Base-by-base conservation (phyloP, 2,113 vertebrate genomes). In the Erythrolamprus reginae region DNA sequence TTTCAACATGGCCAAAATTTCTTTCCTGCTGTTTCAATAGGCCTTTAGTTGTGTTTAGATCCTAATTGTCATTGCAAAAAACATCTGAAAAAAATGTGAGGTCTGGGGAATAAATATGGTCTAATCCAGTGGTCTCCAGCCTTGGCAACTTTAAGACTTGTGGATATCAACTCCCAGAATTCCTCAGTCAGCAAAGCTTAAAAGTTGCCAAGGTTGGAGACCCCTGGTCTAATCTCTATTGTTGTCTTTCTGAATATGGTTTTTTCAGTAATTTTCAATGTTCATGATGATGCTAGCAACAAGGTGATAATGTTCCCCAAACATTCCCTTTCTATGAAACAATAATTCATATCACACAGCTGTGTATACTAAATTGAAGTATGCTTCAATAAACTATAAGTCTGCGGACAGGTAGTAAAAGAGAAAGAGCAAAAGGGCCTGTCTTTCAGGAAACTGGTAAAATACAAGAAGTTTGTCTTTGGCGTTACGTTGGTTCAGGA, bases 1-100 rank as follows among this genome's bases (percentile, higher is more conserved):
- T 91, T 90, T 1, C 0, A 0, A 1, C 5, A 0, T 0, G 0
- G 38, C 0, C 61, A 86, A 13, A 5, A 86, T 83, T 86, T 87
- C 52, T 53, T 87, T 19, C 70, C n/a, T 82, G 10, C 83, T n/a
- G 65, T 51, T 9, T 92, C 50, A n/a, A 52, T n/a, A 9, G 48
- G 48, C 3, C 4, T 45, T 47, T 26, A n/a, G 47, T 48, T n/a
- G 55, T 42, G 47, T 48, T 56, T 10, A 28, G 61, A n/a, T 65
- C 12, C 61, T 10, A 65, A 33, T 33, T 65, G 12, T n/a, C 61
- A 33, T 65, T 23, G 19, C 42, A 83, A 42, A 58, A 24, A 47
- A 47, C 9, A 47, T 83, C 10, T 83, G 45, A 8, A 47, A 8
- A 47, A 83, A 42, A 82, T 82, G 19, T 21, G 19, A 45, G 77